These are phyloP conservation scores for Pyrrhia umbra DNA, from an alignment of 2,888 invertebrate genomes.

Conservation along the genomic window DNA sequence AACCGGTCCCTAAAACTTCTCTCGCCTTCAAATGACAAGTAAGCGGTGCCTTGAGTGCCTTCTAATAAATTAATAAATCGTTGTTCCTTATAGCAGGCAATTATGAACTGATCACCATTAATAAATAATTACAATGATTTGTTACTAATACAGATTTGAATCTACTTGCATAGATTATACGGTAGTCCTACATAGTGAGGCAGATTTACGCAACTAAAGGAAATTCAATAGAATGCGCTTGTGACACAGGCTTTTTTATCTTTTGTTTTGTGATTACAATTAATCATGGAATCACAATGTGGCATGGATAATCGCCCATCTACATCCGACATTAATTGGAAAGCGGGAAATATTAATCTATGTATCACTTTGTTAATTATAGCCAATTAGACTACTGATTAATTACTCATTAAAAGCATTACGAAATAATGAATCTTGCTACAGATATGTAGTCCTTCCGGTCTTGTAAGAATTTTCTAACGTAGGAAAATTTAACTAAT, in stretches of 20 bases:
- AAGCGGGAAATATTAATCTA: slow-evolving; percentile 12
- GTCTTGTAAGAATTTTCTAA: neutral
- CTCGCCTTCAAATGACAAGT: no score
- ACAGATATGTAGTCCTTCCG: neutral
- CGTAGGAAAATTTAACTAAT: neutral
- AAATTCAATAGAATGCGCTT: slow-evolving; percentile 40
- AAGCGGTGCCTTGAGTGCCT: no score
- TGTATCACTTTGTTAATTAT: slow-evolving; percentile 1
- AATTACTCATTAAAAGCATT: neutral
- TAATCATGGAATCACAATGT: slow-evolving; percentile 20
- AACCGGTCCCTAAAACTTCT: no score
- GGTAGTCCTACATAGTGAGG: slow-evolving; percentile 29
- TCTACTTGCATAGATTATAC: slow-evolving; percentile 7
- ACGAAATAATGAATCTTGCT: slow-evolving; percentile 1
- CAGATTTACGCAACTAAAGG: slow-evolving; percentile 48
- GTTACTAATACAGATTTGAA: slow-evolving; percentile 25
- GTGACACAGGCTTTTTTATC: slow-evolving; percentile 26
- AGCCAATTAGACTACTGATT: slow-evolving; percentile 1
- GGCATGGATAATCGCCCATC: neutral
- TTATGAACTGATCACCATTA: slow-evolving; percentile 27
- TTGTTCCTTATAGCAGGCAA: slow-evolving; percentile 9
- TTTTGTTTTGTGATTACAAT: slow-evolving; percentile 39
- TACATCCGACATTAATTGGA: slow-evolving; percentile 10
- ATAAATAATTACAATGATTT: slow-evolving; percentile 14
- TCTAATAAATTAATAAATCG: slow-evolving; percentile 16